These are phyloP conservation scores for Pteria penguin DNA, from an alignment of 2,888 invertebrate genomes.

Conservation along the genomic window DNA sequence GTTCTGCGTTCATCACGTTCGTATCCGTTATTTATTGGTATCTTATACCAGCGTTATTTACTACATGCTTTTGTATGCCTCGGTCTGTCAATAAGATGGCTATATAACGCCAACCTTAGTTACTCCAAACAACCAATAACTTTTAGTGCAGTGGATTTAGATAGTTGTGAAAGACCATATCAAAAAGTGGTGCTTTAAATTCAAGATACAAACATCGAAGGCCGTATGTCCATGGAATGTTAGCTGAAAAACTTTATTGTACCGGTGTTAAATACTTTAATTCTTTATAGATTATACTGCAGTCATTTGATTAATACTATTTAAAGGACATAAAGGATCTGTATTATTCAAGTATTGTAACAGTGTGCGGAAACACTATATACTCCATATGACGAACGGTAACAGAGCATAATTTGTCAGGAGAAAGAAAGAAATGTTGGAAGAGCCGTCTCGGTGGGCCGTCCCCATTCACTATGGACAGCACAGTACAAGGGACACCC, in stretches of 20 bases:
- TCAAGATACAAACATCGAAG: neutral
- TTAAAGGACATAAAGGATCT: constrained; percentile 22
- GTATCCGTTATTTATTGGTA: no score
- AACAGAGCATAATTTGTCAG: no score
- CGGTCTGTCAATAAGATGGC: no score
- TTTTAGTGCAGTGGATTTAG: no score
- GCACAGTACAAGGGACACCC: constrained; percentile 34
- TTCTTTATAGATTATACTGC: constrained; percentile 23
- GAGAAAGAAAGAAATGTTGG: constrained; percentile 10
- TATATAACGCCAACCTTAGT: no score
- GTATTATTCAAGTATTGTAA: constrained; percentile 8
- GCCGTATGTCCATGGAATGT: neutral
- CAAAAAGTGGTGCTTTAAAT: neutral
- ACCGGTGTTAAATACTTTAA: neutral
- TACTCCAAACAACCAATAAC: no score
- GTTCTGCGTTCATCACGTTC: no score
- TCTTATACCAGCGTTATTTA: no score
- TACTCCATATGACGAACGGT: constrained; percentile 9
- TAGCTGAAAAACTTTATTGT: neutral
- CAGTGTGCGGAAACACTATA: neutral
- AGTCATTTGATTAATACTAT: constrained; percentile 29
- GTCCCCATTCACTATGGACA: constrained; percentile 3
- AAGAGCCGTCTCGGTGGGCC: constrained; percentile 35
- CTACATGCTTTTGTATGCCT: no score
- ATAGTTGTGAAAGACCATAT: no score